Base-by-base conservation (phyloP, 2,888 invertebrate genomes). In the Cantharis nigra region DNA sequence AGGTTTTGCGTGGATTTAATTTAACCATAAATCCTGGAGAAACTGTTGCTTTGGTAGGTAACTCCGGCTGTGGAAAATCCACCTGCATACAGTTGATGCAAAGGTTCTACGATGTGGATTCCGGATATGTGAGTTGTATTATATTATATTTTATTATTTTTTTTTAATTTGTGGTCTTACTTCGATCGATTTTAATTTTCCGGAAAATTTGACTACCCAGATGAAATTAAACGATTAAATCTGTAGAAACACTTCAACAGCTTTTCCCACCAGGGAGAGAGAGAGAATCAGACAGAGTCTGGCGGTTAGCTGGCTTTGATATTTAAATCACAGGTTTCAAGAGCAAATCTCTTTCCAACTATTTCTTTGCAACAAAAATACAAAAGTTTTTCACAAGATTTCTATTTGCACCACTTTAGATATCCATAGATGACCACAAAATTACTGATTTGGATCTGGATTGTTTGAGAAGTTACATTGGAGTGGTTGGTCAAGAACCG, bases 401-500 rank as follows among this genome's bases (percentile, higher is more conserved):
- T 16, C 1, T 16, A 20, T 20, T 20, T 20, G 20, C 20, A 2
- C 3, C 20, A 3, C 80, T 78, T 20, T 79, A 93, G 92, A 90
- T 95, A 3, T 84, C 85, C 5, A 86, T 96, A 9, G 96, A 96
- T 84, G 93, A 92, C 0, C 87, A 90, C 63, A 91, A 96, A 83
- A 89, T 97, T 0, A 92, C 91, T 78, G 90, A 93, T 62, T 87
- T 97, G 13, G 95, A 97, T 83, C 90, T 97, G 3, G 91, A 92
- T 16, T 96, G 95, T 94, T 87, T 96, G 28, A 91, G 98, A 49
- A 90, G 90, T 16, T 93, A 95, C 83, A 94, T 98, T 77, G 97
- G 97, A 0, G 92, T 97, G 9, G 97, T 98, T 1, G 95, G 96
- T 0, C 98, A 98, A 89, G 97, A 98, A 86, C 97, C 95, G 0